A percentile compares a stretch with the other conserved stretches of the same genome.
Conservation (phyloP, 1,140 invertebrate genomes). For the Drosophila parvula region DNA sequence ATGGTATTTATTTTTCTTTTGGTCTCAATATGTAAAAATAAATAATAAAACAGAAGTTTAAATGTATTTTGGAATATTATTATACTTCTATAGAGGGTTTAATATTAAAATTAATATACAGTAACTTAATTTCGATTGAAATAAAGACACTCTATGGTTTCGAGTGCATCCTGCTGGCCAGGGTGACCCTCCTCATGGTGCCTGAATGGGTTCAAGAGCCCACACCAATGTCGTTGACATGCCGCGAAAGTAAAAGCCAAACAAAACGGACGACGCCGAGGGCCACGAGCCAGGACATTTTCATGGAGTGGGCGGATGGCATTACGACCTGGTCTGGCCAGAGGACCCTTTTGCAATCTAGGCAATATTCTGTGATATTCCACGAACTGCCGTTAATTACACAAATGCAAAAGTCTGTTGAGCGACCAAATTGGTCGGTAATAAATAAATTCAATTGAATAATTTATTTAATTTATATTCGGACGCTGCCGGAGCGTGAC, state of each 20-base stretch:
- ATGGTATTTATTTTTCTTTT: too few species aligned
- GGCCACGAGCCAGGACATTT: slow-evolving; percentile 26
- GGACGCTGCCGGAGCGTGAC: slow-evolving; percentile 54
- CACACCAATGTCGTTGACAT: slow-evolving; percentile 51
- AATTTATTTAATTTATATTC: slow-evolving; percentile 83
- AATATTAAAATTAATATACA: too few species aligned
- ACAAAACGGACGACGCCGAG: slow-evolving; percentile 10
- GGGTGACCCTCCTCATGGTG: background rate
- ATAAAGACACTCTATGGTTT: background rate
- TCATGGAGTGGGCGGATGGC: slow-evolving; percentile 14
- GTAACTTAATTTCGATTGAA: too few species aligned
- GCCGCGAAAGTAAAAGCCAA: slow-evolving; percentile 42
- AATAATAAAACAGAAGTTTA: too few species aligned
- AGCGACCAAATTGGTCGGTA: slow-evolving; percentile 76
- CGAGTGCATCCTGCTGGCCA: slow-evolving; percentile 1
- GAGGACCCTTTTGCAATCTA: slow-evolving; percentile 34
- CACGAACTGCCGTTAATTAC: slow-evolving; percentile 74
- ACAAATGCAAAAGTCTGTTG: slow-evolving; percentile 75
- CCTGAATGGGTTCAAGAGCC: slow-evolving; percentile 33
- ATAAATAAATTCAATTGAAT: slow-evolving; percentile 84
- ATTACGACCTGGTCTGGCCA: slow-evolving; percentile 14
- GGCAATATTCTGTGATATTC: slow-evolving; percentile 37
- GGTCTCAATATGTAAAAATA: too few species aligned
- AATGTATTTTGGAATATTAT: too few species aligned
- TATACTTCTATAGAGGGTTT: too few species aligned